Percentiles rank a stretch among this genome's conserved stretches.
Conservation (phyloP, 2,888 invertebrate species). For the Neoaliturus tenellus region DNA sequence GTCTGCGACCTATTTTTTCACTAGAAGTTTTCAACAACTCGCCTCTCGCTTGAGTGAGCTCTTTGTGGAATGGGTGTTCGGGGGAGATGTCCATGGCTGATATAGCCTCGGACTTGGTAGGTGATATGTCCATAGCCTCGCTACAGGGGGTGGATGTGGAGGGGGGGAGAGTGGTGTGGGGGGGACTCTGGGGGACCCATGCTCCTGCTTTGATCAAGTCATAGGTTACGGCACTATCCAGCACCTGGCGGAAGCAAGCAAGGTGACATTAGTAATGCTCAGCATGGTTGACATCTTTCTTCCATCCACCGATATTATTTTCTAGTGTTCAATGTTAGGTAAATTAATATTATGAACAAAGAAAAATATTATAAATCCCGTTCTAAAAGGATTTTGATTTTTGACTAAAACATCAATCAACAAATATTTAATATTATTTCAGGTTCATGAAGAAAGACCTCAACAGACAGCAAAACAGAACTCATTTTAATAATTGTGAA, state of each 20-base stretch:
- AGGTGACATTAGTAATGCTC: conserved; percentile 37
- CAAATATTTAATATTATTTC: too few relatives aligned
- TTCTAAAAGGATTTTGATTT: too few relatives aligned
- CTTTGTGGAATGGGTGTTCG: conserved; percentile 40
- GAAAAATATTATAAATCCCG: neutral
- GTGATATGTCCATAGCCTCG: conserved; percentile 2
- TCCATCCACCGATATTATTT: neutral
- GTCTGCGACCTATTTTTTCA: conserved; percentile 9
- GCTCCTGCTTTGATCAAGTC: conserved; percentile 58
- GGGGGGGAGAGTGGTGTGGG: conserved; percentile 16
- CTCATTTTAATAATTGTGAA: neutral
- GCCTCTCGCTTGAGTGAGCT: neutral
- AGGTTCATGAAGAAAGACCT: neutral
- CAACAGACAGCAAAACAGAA: neutral
- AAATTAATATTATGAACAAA: neutral
- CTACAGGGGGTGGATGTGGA: conserved; percentile 46
- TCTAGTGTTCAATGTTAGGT: too few relatives aligned
- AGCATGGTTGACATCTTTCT: conserved; percentile 5
- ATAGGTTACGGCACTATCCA: conserved; percentile 62
- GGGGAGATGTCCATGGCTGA: conserved; percentile 51
- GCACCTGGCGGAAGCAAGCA: conserved; percentile 59
- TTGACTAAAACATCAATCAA: too few relatives aligned
- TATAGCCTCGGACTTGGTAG: neutral
- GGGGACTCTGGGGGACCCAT: conserved; percentile 47
- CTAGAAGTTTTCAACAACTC: conserved; percentile 23